Evolutionary conservation across 2,888 invertebrate species (phyloP), one percentile per base, ranked within the genome.

Genomic region (Pyrrhia umbra): DNA sequence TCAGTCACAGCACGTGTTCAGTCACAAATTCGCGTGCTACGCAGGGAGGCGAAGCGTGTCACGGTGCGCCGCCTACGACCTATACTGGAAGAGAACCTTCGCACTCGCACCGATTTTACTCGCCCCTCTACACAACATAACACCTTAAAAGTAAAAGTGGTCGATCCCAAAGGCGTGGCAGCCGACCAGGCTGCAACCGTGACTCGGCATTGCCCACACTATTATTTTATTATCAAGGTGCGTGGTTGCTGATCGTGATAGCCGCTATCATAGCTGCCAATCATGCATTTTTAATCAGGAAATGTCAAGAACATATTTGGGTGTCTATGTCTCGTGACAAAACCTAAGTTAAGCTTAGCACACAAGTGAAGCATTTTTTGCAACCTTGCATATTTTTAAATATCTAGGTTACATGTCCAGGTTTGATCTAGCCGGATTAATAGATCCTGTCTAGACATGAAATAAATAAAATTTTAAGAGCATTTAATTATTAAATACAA

Each of bases 131-230:
- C 88, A 79, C 85, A 82, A 78, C 77, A 79, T 71, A 81, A 81
- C 81, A 86, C 83, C 86, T 86, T 85, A 87, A 91, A 93, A 94
- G 94, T 94, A 94, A 94, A 94, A 94, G 94, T 94, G 89, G 88
- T 88, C 82, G 81, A 87, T 92, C 93, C 92, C 87, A 88, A 86
- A 90, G 92, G 92, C 88, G 90, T 89, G 90, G 85, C 85, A 62
- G 63, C 47, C 40, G 47, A 46, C 49, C 61, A 51, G 77, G 76
- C 81, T 77, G 65, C 82, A 88, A 82, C 88, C 90, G 86, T 91
- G 88, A 88, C 88, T 88, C 79, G 80, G 71, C 80, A 68, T 82
- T 82, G 81, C 81, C 76, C 63, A 75, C 75, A 61, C 63, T 78
- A 82, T 82, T 81, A 82, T 82, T 84, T 78, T 85, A 84, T 80